Evolutionary conservation across 2,113 vertebrate genomes (phyloP).

Genomic region (Corythornis madagascariensis): DNA sequence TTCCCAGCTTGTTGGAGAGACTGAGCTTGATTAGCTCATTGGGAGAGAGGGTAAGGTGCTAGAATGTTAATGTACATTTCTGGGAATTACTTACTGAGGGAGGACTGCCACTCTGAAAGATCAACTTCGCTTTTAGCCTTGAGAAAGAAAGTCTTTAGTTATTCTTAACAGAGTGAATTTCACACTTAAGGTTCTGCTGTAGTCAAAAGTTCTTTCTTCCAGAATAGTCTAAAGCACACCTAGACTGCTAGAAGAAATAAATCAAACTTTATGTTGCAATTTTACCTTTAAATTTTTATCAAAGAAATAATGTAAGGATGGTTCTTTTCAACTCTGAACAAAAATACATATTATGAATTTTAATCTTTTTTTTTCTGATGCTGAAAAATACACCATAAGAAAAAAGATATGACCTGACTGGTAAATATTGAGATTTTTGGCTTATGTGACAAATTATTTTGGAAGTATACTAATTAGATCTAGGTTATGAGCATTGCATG

Average conservation of each 20-base stretch:
- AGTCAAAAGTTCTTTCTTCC: not conserved
- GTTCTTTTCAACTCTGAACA: not conserved
- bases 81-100: not conserved
- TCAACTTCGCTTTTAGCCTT: not conserved
- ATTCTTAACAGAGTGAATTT: not conserved
- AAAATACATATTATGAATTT: not conserved
- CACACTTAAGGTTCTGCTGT: not conserved
- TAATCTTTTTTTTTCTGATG: not conserved
- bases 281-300: not conserved
- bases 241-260: not conserved
- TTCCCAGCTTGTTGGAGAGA: not conserved
- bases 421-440: not conserved
- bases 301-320: not conserved
- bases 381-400: not conserved
- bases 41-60: not conserved
- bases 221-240: not conserved
- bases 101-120: not conserved
- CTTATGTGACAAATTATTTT: not conserved
- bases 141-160: not conserved
- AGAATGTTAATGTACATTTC: not conserved
- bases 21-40: not conserved
- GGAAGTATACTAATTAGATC: not conserved
- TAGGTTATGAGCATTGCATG: not conserved
- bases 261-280: accelerated
- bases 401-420: not conserved